These are phyloP conservation scores for Tipula unca DNA, from an alignment of 2,888 invertebrate species.

Conservation along the genomic window DNA sequence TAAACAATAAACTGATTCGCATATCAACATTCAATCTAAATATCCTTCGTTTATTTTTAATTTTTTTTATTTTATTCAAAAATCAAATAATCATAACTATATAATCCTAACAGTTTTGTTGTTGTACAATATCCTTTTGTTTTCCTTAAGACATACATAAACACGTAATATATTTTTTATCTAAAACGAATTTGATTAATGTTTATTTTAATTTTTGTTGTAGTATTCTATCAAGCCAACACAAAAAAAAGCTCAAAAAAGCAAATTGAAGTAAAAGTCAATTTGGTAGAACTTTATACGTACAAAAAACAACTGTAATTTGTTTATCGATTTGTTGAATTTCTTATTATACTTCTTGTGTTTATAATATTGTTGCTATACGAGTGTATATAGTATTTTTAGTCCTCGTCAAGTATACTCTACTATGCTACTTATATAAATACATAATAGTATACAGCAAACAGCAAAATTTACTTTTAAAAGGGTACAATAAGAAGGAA, in stretches of 20 bases:
- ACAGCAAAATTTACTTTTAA: background rate
- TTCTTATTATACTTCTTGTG: background rate
- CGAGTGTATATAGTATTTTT: background rate
- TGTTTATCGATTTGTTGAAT: background rate
- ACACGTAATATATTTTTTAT: background rate
- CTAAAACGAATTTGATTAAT: conserved; percentile 14
- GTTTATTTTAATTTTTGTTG: conserved; percentile 14
- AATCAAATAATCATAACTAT: background rate
- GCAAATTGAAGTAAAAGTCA: background rate
- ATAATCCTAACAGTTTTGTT: background rate
- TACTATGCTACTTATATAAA: background rate
- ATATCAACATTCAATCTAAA: background rate
- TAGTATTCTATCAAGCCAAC: background rate
- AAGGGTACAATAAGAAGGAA: background rate
- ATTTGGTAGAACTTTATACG: background rate
- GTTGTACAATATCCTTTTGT: background rate
- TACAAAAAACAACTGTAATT: background rate
- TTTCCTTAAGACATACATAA: background rate
- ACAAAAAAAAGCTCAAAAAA: background rate
- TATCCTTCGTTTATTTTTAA: background rate
- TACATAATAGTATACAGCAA: background rate
- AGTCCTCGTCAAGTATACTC: background rate
- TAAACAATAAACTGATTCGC: conserved; percentile 4
- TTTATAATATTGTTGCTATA: background rate
- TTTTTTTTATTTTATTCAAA: background rate